Evolutionary conservation across 92 coral and sea anemone genomes (phyloP).

Genomic region (Parazoanthus darwini): DNA sequence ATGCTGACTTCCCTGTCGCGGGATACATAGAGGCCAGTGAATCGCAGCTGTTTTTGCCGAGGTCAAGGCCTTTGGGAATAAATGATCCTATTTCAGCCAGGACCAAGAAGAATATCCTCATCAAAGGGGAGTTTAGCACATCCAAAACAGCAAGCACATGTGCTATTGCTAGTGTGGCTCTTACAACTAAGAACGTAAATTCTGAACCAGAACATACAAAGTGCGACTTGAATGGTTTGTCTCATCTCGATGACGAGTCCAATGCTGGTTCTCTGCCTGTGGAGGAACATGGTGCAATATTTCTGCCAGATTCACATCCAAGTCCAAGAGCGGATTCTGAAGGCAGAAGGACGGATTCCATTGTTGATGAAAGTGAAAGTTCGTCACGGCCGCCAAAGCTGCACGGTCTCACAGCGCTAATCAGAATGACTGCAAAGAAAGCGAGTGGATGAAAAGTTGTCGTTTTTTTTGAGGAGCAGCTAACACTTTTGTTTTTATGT

Average conservation of each 20-base stretch:
- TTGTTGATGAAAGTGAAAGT: background rate
- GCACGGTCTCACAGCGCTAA: conserved; percentile 25
- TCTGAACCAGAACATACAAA: background rate
- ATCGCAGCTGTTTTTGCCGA: conserved; percentile 28
- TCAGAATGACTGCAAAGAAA: conserved; percentile 40
- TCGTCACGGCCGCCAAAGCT: background rate
- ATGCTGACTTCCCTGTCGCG: background rate
- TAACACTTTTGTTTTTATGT: too few species aligned
- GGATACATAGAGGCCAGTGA: conserved; percentile 26
- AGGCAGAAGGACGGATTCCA: background rate
- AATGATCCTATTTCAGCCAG: conserved; percentile 28
- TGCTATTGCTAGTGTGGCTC: background rate
- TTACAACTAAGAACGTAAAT: background rate
- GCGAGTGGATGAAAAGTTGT: conserved; percentile 23
- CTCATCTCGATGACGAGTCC: conserved; percentile 7
- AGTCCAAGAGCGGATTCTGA: conserved; percentile 12
- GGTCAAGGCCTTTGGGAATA: conserved; percentile 43
- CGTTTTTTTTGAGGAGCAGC: too few species aligned
- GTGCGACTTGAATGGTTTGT: background rate
- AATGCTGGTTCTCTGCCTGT: background rate
- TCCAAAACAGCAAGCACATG: background rate
- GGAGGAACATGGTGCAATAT: background rate
- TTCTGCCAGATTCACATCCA: conserved; percentile 2
- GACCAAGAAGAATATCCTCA: background rate
- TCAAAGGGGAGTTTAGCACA: background rate